Percentiles rank a stretch among this genome's conserved stretches.
Evolutionary conservation across 2,797 vertebrate species (phyloP).

Genomic region (Percopsis omiscomaycus): DNA sequence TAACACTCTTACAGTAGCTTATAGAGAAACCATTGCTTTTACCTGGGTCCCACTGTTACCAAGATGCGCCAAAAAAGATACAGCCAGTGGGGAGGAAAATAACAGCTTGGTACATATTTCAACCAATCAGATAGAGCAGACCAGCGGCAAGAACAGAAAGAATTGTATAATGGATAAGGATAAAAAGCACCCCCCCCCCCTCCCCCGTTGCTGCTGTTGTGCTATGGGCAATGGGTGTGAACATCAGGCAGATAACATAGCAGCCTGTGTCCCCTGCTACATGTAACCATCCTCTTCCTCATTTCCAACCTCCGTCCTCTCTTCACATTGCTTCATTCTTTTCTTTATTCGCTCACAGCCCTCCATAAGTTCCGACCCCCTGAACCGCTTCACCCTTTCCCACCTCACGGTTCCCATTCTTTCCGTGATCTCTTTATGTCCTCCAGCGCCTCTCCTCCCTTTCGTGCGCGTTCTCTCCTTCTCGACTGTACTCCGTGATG

Average conservation of each 20-base stretch:
- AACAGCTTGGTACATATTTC: too few relatives aligned
- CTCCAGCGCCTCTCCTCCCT: constrained; percentile 23
- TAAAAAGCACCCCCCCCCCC: too few relatives aligned
- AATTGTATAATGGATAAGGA: too few relatives aligned
- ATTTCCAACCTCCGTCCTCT: constrained; percentile 14
- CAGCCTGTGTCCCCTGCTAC: too few relatives aligned
- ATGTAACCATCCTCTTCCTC: not conserved
- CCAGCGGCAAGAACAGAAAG: too few relatives aligned
- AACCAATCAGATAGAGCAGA: too few relatives aligned
- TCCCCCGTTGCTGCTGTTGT: too few relatives aligned
- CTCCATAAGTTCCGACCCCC: constrained; percentile 33
- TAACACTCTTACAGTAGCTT: too few relatives aligned
- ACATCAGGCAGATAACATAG: constrained; percentile 6
- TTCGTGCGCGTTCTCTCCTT: constrained; percentile 32
- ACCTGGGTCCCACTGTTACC: too few relatives aligned
- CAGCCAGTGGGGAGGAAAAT: too few relatives aligned
- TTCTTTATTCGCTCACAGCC: constrained; percentile 19
- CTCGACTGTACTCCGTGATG: constrained; percentile 46
- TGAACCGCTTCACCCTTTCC: constrained; percentile 42
- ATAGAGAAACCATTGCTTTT: too few relatives aligned
- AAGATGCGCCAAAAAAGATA: too few relatives aligned
- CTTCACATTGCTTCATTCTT: constrained; percentile 16
- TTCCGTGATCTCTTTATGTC: constrained; percentile 57
- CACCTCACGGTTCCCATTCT: constrained; percentile 53
- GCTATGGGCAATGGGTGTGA: constrained; percentile 16